Conservation (phyloP, 2,888 invertebrate species). For the Linyphia triangularis region DNA sequence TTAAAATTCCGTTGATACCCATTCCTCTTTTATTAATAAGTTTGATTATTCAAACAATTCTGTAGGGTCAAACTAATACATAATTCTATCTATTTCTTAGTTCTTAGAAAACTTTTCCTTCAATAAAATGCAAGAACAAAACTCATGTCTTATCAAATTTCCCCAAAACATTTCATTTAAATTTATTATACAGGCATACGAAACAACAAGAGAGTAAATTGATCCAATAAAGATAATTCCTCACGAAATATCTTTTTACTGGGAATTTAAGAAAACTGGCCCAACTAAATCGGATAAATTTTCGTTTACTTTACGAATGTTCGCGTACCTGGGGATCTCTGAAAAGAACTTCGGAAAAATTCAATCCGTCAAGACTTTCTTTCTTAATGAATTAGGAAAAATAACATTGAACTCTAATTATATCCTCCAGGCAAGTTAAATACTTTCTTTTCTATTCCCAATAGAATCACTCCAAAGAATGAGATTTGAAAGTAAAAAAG, state of each 20-base stretch:
- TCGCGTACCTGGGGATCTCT: neutral
- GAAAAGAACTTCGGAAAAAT: neutral
- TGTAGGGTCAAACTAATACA: no score
- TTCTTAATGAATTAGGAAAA: neutral
- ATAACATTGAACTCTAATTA: slow-evolving; percentile 34
- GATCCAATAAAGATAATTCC: neutral
- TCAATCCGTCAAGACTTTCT: neutral
- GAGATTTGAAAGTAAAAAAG: slow-evolving; percentile 3
- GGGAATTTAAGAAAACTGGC: neutral
- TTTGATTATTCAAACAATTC: no score
- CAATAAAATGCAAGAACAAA: neutral
- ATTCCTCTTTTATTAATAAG: neutral
- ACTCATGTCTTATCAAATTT: neutral
- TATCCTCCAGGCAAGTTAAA: slow-evolving; percentile 49
- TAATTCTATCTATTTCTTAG: no score
- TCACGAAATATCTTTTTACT: neutral
- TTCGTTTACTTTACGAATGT: slow-evolving; percentile 39
- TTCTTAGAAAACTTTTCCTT: no score
- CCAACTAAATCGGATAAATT: slow-evolving; percentile 39
- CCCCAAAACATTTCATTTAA: neutral
- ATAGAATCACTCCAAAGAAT: neutral
- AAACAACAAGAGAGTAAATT: neutral
- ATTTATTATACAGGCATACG: neutral
- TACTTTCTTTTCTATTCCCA: slow-evolving; percentile 36
- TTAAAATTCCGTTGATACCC: neutral